Base-by-base conservation (phyloP, 2,888 invertebrate species). In the Notodonta dromedarius region DNA sequence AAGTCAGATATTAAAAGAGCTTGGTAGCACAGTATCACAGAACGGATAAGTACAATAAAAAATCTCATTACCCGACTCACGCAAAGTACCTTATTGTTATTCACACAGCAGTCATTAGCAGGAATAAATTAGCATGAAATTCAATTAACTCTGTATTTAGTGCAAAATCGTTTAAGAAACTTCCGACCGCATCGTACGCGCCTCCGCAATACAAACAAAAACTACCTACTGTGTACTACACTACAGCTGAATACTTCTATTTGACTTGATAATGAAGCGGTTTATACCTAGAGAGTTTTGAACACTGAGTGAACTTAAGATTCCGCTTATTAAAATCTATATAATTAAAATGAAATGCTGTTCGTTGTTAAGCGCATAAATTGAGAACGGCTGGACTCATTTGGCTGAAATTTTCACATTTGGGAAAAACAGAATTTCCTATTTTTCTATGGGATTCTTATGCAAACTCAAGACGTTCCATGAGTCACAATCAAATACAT, bases 101-200 rank as follows among this genome's bases (percentile, higher is more conserved):
- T 73, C 67, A 66, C 63, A 69, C 70, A 77, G 72, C 67, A 77
- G 80, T 80, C 83, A 77, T 84, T 82, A 85, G 76, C 72, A 62
- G 54, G 80, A 78, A 84, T 82, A 79, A 79, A 83, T 88, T 87
- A 80, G 71, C 85, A 84, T 88, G 77, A 80, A 83, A 82, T 83
- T 82, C 76, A 80, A 82, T 85, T 82, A 84, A 74, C 71, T 70
- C 58, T 66, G 73, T 78, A 76, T 77, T 86, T 83, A 81, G 79
- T 75, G 74, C 73, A 75, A 74, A 83, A 83, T 77, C 78, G 78
- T 73, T 80, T 75, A 78, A 78, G 80, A 79, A 83, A 81, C 71
- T 81, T 81, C 57, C 44, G 35, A 61, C 64, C 62, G 62, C 64
- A 60, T 65, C 54, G 60, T 51, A 46, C 0, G 35, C 54, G 52